A percentile compares a stretch with the other conserved stretches of the same genome.
Evolutionary conservation across 2,888 invertebrate species (phyloP).

Genomic region (Dromius quadrimaculatus): DNA sequence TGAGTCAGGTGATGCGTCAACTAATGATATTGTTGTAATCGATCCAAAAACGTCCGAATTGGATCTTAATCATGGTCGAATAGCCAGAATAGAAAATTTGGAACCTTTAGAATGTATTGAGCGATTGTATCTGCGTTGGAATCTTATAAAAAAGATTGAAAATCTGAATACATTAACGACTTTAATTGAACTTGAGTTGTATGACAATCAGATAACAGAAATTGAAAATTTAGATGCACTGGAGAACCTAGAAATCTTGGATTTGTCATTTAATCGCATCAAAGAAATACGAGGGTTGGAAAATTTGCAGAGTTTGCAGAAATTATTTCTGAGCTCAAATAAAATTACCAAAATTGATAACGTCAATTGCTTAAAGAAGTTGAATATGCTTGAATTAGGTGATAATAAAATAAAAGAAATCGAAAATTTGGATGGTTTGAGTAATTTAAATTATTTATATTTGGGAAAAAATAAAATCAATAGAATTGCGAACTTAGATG

Average conservation of each 20-base stretch:
- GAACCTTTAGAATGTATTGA: slow-evolving; percentile 82
- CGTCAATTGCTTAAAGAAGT: slow-evolving; percentile 80
- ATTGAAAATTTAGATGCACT: slow-evolving; percentile 92
- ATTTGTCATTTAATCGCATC: slow-evolving; percentile 95
- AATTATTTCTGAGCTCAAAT: slow-evolving; percentile 91
- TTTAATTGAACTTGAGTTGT: slow-evolving; percentile 90
- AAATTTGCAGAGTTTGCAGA: slow-evolving; percentile 80
- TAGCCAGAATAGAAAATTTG: slow-evolving; percentile 86
- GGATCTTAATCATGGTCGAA: slow-evolving; percentile 91
- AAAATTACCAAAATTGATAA: slow-evolving; percentile 90
- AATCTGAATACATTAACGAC: slow-evolving; percentile 82
- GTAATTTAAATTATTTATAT: slow-evolving; percentile 82
- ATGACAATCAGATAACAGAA: slow-evolving; percentile 95
- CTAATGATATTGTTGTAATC: slow-evolving; percentile 75
- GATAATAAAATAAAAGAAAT: slow-evolving; percentile 93
- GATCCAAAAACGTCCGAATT: slow-evolving; percentile 78
- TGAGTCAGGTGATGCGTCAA: slow-evolving; percentile 59
- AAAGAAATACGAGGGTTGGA: slow-evolving; percentile 87
- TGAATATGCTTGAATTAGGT: slow-evolving; percentile 92
- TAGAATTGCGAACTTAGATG: slow-evolving; percentile 85
- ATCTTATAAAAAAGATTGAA: slow-evolving; percentile 94
- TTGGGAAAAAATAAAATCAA: slow-evolving; percentile 96
- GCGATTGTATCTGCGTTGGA: slow-evolving; percentile 91
- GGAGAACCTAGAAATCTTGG: slow-evolving; percentile 88
- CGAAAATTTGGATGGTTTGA: slow-evolving; percentile 84